A percentile compares a stretch with the other conserved stretches of the same genome.
phyloP scores from a whole-genome alignment of 53 echinoderm and acorn worm genomes.

The Temnopleurus reevesii region DNA sequence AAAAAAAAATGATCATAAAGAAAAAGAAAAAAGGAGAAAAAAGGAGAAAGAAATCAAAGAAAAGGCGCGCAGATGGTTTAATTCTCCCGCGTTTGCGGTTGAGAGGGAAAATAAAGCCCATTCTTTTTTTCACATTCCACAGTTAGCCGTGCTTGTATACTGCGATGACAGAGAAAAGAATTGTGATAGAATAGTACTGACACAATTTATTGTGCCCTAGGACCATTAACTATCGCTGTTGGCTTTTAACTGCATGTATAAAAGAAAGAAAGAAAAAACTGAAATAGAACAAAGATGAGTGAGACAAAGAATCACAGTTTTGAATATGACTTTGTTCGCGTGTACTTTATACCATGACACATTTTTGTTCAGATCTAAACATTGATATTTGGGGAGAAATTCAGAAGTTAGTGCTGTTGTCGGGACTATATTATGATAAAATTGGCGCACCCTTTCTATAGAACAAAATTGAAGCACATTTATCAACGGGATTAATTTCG shows the following conservation, averaged over 20 bases:
- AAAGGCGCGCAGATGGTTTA: neutral
- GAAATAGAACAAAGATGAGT: neutral
- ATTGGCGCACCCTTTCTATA: no score
- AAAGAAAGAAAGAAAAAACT: neutral
- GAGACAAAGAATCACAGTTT: constrained; percentile 4
- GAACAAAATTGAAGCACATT: no score
- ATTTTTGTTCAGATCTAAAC: no score
- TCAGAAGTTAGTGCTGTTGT: no score
- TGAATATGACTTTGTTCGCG: neutral
- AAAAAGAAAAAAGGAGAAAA: constrained; percentile 1
- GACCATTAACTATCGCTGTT: constrained; percentile 5
- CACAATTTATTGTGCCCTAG: constrained; percentile 21
- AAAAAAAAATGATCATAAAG: no score
- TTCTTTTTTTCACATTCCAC: neutral
- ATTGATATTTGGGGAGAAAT: no score
- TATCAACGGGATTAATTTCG: no score
- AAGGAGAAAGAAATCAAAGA: neutral
- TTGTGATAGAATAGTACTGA: neutral
- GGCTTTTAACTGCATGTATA: neutral
- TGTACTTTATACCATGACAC: no score
- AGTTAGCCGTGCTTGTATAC: neutral
- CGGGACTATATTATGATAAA: no score
- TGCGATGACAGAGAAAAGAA: constrained; percentile 14
- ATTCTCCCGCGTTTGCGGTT: constrained; percentile 8
- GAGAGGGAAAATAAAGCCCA: neutral